Evolutionary conservation across 2,888 invertebrate species (phyloP).

Genomic region (Cephus pulcher): DNA sequence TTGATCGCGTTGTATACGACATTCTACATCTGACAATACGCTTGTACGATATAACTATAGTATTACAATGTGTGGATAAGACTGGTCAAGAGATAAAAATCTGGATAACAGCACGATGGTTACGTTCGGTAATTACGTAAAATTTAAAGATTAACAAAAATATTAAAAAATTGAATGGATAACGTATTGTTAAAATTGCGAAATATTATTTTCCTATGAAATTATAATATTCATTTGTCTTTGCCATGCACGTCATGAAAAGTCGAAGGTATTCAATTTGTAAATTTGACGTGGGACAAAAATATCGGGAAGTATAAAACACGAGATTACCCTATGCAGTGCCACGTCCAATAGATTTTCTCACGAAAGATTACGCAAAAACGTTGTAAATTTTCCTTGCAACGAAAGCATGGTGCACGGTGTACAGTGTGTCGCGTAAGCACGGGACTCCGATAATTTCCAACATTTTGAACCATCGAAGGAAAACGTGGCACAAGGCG

Average conservation of each 20-base stretch:
- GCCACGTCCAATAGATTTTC: neutral
- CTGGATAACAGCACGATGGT: no score
- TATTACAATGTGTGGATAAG: neutral
- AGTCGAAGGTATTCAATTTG: no score
- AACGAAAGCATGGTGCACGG: slow-evolving; percentile 7
- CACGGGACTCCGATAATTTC: neutral
- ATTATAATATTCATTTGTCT: no score
- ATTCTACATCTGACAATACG: neutral
- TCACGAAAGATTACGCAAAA: slow-evolving; percentile 12
- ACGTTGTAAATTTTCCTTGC: slow-evolving; percentile 14
- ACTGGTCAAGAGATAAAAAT: neutral
- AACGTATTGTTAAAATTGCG: no score
- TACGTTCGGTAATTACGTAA: no score
- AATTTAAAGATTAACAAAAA: no score
- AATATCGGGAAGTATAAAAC: no score
- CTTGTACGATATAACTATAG: neutral
- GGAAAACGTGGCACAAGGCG: slow-evolving; percentile 29
- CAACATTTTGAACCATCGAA: slow-evolving; percentile 4
- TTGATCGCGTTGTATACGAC: neutral
- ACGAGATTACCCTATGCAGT: no score
- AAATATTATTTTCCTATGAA: no score
- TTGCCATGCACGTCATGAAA: no score
- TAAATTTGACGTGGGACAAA: no score
- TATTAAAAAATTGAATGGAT: no score
- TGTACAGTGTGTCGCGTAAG: neutral